These are phyloP conservation scores for Scaptomyza tumidula DNA, from an alignment of 2,888 invertebrate species.

Conservation along the genomic window DNA sequence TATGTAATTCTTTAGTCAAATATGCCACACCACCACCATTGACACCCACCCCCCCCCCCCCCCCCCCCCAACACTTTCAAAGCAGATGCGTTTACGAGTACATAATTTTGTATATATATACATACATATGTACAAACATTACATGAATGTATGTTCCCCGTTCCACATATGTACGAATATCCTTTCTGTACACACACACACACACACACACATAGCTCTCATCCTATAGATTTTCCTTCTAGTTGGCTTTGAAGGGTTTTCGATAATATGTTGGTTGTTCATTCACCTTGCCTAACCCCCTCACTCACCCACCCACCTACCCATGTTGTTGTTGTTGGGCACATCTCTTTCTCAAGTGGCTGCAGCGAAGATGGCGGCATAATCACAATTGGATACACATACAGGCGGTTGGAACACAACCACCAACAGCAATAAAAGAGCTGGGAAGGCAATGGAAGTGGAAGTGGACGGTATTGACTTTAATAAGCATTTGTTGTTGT, in stretches of 20 bases:
- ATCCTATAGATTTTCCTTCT: conserved; percentile 14
- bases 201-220: conserved; percentile 23
- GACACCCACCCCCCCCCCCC: not conserved
- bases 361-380: conserved; percentile 34
- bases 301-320: conserved; percentile 2
- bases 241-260: conserved; percentile 53
- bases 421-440: conserved; percentile 1
- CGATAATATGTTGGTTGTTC: conserved; percentile 76
- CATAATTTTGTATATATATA: not conserved
- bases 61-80: not conserved
- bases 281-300: conserved; percentile 65
- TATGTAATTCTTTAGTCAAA: conserved; percentile 33
- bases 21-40: not conserved
- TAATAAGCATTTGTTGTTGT: conserved; percentile 29
- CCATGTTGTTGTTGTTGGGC: conserved; percentile 55
- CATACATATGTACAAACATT: not conserved
- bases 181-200: conserved; percentile 20
- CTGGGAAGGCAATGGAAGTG: not conserved
- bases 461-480: conserved; percentile 25
- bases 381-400: conserved; percentile 39
- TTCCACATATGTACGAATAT: conserved; percentile 1
- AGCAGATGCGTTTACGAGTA: conserved; percentile 1
- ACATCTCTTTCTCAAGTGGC: conserved; percentile 61
- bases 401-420: conserved; percentile 13
- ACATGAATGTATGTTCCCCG: not conserved